Evolutionary conservation across 2,797 vertebrate species (phyloP).

Genomic region (Hemitrygon akajei): DNA sequence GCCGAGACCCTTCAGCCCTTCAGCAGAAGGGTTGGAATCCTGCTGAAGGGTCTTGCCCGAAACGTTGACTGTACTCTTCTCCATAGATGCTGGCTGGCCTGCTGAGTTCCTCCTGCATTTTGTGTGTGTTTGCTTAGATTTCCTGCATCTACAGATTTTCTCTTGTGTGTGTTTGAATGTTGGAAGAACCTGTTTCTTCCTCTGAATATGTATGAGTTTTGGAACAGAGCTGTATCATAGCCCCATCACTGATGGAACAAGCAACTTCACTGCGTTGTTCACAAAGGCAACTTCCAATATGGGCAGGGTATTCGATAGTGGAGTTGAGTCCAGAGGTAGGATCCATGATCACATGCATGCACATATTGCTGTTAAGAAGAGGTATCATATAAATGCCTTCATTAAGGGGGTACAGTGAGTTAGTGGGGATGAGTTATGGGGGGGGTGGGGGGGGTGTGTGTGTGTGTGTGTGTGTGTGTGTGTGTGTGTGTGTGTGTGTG

Average conservation of each 20-base stretch:
- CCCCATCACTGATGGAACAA: neutral
- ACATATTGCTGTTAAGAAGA: neutral
- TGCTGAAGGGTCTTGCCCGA: too few species aligned
- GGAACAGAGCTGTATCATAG: neutral
- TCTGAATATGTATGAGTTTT: neutral
- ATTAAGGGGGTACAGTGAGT: neutral
- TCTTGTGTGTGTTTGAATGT: neutral
- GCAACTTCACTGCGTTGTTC: neutral
- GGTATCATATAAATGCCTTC: neutral
- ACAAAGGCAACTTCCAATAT: neutral
- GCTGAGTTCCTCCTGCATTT: too few species aligned
- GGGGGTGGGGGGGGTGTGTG: too few species aligned
- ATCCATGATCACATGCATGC: neutral
- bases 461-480: neutral
- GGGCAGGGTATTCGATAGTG: neutral
- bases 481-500: neutral
- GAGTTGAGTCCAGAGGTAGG: neutral
- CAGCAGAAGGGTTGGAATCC: too few species aligned
- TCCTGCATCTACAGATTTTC: too few species aligned
- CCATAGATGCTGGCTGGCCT: too few species aligned
- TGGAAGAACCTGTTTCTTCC: neutral
- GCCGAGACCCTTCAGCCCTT: too few species aligned
- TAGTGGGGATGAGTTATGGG: neutral
- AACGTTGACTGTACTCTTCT: too few species aligned
- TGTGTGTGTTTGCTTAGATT: too few species aligned